Evolutionary conservation across 2,113 vertebrate genomes (phyloP).

Genomic region (Rhabdomys dilectus): DNA sequence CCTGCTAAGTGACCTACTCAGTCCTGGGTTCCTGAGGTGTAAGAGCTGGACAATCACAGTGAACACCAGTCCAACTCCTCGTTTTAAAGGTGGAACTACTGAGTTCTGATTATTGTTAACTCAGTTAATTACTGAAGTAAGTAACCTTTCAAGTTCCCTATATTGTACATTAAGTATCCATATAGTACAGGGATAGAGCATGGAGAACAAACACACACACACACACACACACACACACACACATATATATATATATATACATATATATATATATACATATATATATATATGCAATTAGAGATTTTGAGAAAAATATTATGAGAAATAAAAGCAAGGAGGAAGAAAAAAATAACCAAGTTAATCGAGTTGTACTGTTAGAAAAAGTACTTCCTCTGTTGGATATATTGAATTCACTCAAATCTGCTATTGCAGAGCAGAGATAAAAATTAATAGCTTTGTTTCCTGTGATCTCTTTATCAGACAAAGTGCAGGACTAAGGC

Average conservation of each 20-base stretch:
- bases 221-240: neutral
- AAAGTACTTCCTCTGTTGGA: slow-evolving; percentile 58
- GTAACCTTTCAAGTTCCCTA: neutral
- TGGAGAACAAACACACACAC: neutral
- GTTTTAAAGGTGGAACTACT: neutral
- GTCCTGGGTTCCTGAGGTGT: neutral
- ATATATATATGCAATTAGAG: neutral
- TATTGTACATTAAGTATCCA: neutral
- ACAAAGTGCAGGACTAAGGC: slow-evolving; percentile 66
- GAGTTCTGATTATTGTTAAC: neutral
- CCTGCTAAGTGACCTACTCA: neutral
- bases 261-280: no score
- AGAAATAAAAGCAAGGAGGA: slow-evolving; percentile 75
- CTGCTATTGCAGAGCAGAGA: slow-evolving; percentile 76
- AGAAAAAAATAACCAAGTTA: neutral
- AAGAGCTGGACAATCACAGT: neutral
- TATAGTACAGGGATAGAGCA: neutral
- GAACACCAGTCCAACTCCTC: neutral
- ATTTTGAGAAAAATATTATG: slow-evolving; percentile 39
- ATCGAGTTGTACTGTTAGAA: slow-evolving; percentile 16
- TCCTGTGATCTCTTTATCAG: slow-evolving; percentile 83
- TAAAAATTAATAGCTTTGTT: slow-evolving; percentile 84
- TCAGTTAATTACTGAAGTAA: neutral
- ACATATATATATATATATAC: no score
- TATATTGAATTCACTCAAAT: slow-evolving; percentile 79